Evolutionary conservation across 1,140 invertebrate genomes (phyloP), one percentile per base, ranked within the genome.

Genomic region (Microplitis demolitor): DNA sequence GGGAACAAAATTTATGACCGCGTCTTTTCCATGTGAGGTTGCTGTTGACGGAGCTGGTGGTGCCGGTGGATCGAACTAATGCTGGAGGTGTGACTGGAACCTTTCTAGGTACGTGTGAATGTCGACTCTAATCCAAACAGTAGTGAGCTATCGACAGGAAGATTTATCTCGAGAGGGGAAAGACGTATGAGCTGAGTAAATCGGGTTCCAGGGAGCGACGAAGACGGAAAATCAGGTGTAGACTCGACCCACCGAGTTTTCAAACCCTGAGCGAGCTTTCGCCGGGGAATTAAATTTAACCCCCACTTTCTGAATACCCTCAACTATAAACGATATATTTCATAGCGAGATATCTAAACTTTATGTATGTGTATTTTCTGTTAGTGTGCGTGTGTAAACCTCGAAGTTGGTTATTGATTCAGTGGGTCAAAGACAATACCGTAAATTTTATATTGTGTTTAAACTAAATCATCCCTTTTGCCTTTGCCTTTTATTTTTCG

Each of bases 71-170:
- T 24, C 24, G 24, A 24, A 24, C 24, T 24, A 24, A 24, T 24
- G 24, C 37, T 50, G 60, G 50, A 63, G 50, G 72, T 62, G 72
- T 68, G 66, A 54, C 71, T 45, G 58, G 54, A 56, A 64, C 51
- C 50, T 50, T 64, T 53, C 63, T 24, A 11, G 39, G 71, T 37
- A 82, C 79, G 80, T 81, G 81, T 74, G 78, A 82, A 82, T 81
- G 80, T 80, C 79, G 81, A 81, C 79, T 81, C 80, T 81, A 81
- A 82, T 81, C 80, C 80, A 74, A 79, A 76, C 69, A 75, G 77
- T 73, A 78, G 80, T 80, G 81, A 82, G 77, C 79, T 79, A 82
- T 82, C 81, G 81, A 82, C 81, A 80, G 81, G 70, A 80, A 81
- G 79, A 82, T 82, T 82, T 82, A 82, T 82, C 79, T 80, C 74